These are phyloP conservation scores for Trachelus troglodyta DNA, from an alignment of 2,888 invertebrate species.

Conservation along the genomic window DNA sequence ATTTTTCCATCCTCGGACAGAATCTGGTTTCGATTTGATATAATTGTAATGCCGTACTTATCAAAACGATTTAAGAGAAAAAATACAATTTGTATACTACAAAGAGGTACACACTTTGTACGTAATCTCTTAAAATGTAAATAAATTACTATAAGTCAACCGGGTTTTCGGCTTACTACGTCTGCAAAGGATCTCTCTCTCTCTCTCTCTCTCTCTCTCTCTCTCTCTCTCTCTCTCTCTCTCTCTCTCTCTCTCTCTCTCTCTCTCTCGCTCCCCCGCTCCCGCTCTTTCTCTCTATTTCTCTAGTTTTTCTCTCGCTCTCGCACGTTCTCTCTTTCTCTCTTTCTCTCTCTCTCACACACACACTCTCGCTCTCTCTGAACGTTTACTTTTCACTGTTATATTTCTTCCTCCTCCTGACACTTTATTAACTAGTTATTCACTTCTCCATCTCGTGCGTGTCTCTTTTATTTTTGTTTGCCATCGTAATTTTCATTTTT, in stretches of 20 bases:
- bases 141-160: conserved; percentile 34
- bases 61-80: not conserved
- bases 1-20: not conserved
- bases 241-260: conserved; percentile 31
- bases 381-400: not conserved
- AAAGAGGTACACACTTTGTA: not conserved
- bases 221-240: conserved; percentile 27
- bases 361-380: conserved; percentile 18
- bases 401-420: conserved; percentile 34
- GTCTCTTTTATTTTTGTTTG: conserved; percentile 40
- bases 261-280: conserved; percentile 22
- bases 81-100: not conserved
- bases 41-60: not conserved
- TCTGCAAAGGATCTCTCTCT: conserved; percentile 40
- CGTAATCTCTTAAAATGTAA: not conserved
- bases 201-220: conserved; percentile 30
- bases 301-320: conserved; percentile 21
- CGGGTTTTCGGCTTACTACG: conserved; percentile 38
- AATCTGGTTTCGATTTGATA: not conserved
- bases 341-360: conserved; percentile 14
- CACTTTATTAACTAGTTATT: conserved; percentile 35
- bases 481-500: conserved; percentile 49
- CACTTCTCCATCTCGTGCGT: conserved; percentile 26
- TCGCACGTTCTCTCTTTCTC: conserved; percentile 9
- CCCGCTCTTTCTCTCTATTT: conserved; percentile 25